Conservation (phyloP, 1,140 invertebrate species). For the Ceratitis capitata region DNA sequence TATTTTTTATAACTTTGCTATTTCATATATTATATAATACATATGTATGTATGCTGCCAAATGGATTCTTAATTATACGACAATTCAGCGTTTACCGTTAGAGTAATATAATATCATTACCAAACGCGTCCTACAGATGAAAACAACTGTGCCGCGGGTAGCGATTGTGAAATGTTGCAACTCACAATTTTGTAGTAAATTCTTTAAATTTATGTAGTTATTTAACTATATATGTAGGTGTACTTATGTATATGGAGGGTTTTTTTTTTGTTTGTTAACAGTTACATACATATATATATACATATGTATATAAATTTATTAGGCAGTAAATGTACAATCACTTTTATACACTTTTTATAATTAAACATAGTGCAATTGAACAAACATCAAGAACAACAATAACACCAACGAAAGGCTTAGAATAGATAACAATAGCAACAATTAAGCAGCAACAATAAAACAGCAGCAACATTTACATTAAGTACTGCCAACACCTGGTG, state of each 20-base stretch:
- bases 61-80: neutral
- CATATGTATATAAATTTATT: neutral
- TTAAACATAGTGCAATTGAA: conserved; percentile 45
- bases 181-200: neutral
- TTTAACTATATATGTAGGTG: neutral
- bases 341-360: conserved; percentile 34
- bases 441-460: neutral
- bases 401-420: neutral
- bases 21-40: no score
- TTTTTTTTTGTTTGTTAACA: no score
- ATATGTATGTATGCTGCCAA: neutral
- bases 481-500: neutral
- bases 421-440: neutral
- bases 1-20: no score
- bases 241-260: neutral
- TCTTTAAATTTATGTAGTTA: neutral
- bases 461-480: neutral
- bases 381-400: neutral
- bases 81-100: neutral
- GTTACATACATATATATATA: neutral
- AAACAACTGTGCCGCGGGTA: conserved; percentile 4
- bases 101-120: neutral
- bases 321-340: conserved; percentile 29
- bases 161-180: conserved; percentile 15
- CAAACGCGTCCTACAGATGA: conserved; percentile 14